These are phyloP conservation scores for Cephus cinctus DNA, from an alignment of 1,140 invertebrate genomes.

Conservation along the genomic window DNA sequence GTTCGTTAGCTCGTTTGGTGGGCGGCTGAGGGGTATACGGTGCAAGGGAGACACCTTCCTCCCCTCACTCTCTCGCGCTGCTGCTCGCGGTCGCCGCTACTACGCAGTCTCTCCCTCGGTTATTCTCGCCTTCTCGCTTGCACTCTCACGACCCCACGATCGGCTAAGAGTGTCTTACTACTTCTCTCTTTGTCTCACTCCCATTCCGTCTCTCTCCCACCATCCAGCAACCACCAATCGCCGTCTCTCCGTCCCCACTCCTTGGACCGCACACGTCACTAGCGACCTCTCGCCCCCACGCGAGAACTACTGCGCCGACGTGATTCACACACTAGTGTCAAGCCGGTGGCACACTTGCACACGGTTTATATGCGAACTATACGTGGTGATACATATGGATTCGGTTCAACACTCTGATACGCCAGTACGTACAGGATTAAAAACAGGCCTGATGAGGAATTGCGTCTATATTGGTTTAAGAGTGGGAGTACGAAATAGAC, in stretches of 20 bases:
- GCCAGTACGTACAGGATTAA: too few species aligned
- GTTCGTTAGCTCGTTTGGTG: conserved; percentile 48
- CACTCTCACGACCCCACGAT: conserved; percentile 1
- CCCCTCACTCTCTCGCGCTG: conserved; percentile 36
- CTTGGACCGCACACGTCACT: too few species aligned
- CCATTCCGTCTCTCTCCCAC: background rate
- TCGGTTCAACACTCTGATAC: too few species aligned
- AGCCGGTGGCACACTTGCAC: too few species aligned
- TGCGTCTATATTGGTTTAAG: too few species aligned
- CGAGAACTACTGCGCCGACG: too few species aligned
- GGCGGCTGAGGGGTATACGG: conserved; percentile 26
- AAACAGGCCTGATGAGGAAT: too few species aligned
- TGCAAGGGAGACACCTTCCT: conserved; percentile 38
- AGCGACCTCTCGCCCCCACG: too few species aligned
- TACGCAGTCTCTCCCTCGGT: conserved; percentile 11
- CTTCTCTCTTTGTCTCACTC: conserved; percentile 14
- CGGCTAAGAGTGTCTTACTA: conserved; percentile 7
- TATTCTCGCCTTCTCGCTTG: background rate
- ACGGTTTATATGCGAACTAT: too few species aligned
- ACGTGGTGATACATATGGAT: too few species aligned
- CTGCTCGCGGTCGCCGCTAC: conserved; percentile 26
- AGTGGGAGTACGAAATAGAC: too few species aligned
- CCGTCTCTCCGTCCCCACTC: background rate
- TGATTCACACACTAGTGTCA: too few species aligned
- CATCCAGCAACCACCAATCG: background rate